phyloP scores from a whole-genome alignment of 2,797 vertebrate species.

The Cyclopterus lumpus region DNA sequence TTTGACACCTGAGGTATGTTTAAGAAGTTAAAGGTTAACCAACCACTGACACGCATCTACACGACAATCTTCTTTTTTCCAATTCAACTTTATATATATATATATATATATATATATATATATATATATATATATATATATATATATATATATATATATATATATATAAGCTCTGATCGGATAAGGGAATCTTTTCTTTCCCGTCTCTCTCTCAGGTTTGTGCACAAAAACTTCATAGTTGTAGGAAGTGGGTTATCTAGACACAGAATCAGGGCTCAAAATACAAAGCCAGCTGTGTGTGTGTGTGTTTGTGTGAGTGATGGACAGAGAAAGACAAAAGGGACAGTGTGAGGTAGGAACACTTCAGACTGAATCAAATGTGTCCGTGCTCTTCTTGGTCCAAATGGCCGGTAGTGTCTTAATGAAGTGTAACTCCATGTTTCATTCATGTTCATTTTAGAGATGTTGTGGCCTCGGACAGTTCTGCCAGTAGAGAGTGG shows the following conservation, averaged over 20 bases:
- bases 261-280: slow-evolving; percentile 36
- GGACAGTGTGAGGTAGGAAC: not conserved
- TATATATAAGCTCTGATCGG: too few relatives aligned
- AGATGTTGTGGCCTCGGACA: not conserved
- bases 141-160: too few relatives aligned
- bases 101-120: too few relatives aligned
- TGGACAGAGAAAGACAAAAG: slow-evolving; percentile 9
- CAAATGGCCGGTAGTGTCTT: not conserved
- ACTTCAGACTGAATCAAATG: not conserved
- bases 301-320: not conserved
- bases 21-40: not conserved
- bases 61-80: not conserved
- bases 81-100: too few relatives aligned
- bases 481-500: not conserved
- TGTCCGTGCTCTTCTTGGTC: not conserved
- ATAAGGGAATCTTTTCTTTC: slow-evolving; percentile 31
- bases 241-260: slow-evolving; percentile 47
- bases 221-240: slow-evolving; percentile 44
- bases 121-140: too few relatives aligned
- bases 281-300: slow-evolving; percentile 25
- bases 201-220: slow-evolving; percentile 25
- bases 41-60: too few relatives aligned
- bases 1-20: not conserved
- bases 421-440: not conserved
- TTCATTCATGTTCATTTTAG: not conserved